Evolutionary conservation across 2,888 invertebrate genomes (phyloP).

Genomic region (Gastracanthus pulcherrimus): DNA sequence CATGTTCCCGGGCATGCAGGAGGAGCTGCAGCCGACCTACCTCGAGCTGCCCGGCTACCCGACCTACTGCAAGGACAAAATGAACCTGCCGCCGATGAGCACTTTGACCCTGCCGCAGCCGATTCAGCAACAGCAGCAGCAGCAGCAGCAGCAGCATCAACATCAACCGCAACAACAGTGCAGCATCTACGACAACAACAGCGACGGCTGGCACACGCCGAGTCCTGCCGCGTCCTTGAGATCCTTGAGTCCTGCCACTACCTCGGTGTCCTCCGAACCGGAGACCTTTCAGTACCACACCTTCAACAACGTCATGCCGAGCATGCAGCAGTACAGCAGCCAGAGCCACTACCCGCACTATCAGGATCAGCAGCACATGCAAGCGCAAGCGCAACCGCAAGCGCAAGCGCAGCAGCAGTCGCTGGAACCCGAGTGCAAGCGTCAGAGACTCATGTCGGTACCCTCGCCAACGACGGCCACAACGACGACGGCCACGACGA

Average conservation of each 20-base stretch:
- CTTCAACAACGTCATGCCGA: neutral
- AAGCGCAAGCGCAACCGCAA: slow-evolving; percentile 13
- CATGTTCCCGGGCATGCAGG: slow-evolving; percentile 71
- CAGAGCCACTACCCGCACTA: neutral
- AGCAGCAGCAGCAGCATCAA: slow-evolving; percentile 67
- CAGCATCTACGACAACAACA: slow-evolving; percentile 64
- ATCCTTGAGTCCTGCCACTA: slow-evolving; percentile 73
- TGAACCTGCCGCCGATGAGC: slow-evolving; percentile 70
- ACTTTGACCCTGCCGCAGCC: slow-evolving; percentile 42
- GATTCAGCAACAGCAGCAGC: slow-evolving; percentile 48
- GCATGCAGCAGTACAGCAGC: neutral
- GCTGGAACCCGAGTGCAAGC: neutral
- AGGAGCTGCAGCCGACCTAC: slow-evolving; percentile 70
- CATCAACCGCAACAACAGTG: slow-evolving; percentile 60
- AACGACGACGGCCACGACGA: too few relatives aligned
- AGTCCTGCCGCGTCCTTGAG: slow-evolving; percentile 73
- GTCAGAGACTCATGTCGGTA: neutral
- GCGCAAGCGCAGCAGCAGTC: slow-evolving; percentile 11
- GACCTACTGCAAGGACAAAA: slow-evolving; percentile 67
- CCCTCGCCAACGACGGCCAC: too few relatives aligned
- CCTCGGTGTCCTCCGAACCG: slow-evolving; percentile 70
- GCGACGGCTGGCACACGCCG: slow-evolving; percentile 76
- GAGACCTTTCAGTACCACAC: slow-evolving; percentile 60
- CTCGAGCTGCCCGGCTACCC: slow-evolving; percentile 71
- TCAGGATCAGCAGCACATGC: slow-evolving; percentile 9